These are phyloP conservation scores for Gambusia holbrooki DNA, from an alignment of 2,113 vertebrate species.

Conservation along the genomic window DNA sequence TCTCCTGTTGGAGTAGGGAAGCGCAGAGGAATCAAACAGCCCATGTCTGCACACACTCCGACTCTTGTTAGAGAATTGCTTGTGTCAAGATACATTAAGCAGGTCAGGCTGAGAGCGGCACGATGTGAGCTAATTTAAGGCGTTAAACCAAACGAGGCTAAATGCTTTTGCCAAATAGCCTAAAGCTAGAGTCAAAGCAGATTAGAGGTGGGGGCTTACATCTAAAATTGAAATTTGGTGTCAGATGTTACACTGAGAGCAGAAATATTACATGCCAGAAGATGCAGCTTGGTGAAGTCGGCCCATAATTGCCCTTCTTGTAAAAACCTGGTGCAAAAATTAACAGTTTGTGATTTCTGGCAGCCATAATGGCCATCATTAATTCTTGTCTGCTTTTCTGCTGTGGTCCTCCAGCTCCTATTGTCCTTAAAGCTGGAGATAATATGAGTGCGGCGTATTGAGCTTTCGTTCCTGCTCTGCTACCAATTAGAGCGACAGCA, in stretches of 20 bases:
- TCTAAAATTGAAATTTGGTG: conserved; percentile 52
- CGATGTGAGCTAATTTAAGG: conserved; percentile 63
- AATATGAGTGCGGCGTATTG: conserved; percentile 43
- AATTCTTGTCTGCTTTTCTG: conserved; percentile 74
- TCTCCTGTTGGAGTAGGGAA: conserved; percentile 28
- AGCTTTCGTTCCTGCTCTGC: conserved; percentile 42
- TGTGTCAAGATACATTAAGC: conserved; percentile 69
- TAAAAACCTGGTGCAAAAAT: conserved; percentile 60
- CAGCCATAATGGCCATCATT: conserved; percentile 67
- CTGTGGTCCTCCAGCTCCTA: conserved; percentile 60
- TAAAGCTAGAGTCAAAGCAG: conserved; percentile 60
- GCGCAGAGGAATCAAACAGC: conserved; percentile 29
- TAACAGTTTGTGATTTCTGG: conserved; percentile 62
- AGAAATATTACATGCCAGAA: conserved; percentile 54
- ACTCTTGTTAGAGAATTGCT: conserved; percentile 55
- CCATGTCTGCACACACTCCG: conserved; percentile 36
- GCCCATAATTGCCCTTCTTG: conserved; percentile 60
- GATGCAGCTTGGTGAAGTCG: conserved; percentile 43
- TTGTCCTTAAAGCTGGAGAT: conserved; percentile 65
- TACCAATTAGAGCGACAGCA: conserved; percentile 70
- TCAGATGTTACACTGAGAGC: conserved; percentile 58
- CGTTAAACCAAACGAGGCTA: conserved; percentile 62
- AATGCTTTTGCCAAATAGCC: conserved; percentile 76
- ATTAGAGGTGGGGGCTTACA: conserved; percentile 59
- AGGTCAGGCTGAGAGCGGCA: conserved; percentile 48